Base-by-base conservation (phyloP, 2,113 vertebrate genomes). In the Osmerus mordax region DNA sequence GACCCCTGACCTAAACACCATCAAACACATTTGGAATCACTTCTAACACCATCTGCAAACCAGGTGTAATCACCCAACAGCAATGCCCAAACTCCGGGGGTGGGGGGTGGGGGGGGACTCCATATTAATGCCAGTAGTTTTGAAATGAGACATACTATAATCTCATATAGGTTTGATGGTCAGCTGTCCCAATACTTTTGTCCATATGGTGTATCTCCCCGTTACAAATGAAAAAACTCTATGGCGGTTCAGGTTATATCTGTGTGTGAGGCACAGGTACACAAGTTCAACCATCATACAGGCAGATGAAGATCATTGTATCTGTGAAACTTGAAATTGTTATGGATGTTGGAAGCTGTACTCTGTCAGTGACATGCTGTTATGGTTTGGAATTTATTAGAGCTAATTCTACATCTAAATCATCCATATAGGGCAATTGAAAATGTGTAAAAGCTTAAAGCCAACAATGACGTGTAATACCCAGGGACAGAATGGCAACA, bases 191-290 rank as follows among this genome's bases (percentile, higher is more conserved):
- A 11, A 11, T 47, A 11, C 4, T 47, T 47, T 47, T 47, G 41
- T 47, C 41, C 5, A 47, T 47, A 47, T 47, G 41, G 13, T 19
- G 53, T 41, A 71, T 85, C 74, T 70, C 78, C 71, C 74, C 73
- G 69, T 70, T 81, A 51, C 36, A 19, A 76, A 56, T 70, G 58
- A 67, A 72, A 59, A 75, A 75, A 88, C 88, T 85, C 84, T 84
- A 87, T 88, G 76, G 55, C 52, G 73, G 81, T 82, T 78, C 75
- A 78, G 16, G 67, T 76, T 78, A 72, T 78, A 72, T 80, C 80
- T 76, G 70, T 73, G 72, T 82, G 78, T 80, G 78, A 67, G 64
- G 59, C 73, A 73, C 71, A 79, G 73, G 81, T 85, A 78, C 82
- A 83, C 78, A 85, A 72, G 81, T 85, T 87, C 77, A 78, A 80